Conservation (phyloP, 2,888 invertebrate species). For the Theretra japonica region DNA sequence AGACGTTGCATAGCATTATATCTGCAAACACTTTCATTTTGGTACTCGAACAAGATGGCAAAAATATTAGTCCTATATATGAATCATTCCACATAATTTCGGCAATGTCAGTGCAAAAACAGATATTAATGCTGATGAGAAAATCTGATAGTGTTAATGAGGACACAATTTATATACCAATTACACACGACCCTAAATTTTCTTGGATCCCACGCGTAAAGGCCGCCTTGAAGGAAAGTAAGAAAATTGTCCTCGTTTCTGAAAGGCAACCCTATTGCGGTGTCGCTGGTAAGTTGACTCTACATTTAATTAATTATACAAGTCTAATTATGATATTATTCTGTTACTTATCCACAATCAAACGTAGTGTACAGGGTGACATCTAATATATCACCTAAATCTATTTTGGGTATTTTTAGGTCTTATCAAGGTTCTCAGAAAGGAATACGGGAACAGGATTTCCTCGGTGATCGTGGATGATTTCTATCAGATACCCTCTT, state of each 20-base stretch:
- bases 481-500: conserved; percentile 71
- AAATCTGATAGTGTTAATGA: conserved; percentile 40
- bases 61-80: conserved; percentile 46
- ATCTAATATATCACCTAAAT: too few relatives aligned
- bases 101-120: conserved; percentile 54
- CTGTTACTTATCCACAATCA: not conserved
- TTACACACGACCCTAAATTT: conserved; percentile 54
- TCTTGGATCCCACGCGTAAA: conserved; percentile 56
- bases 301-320: conserved; percentile 2
- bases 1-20: conserved; percentile 44
- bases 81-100: conserved; percentile 53
- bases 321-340: not conserved
- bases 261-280: conserved; percentile 61
- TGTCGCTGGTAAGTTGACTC: conserved; percentile 50
- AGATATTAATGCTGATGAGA: conserved; percentile 54
- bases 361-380: too few relatives aligned
- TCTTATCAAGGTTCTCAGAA: conserved; percentile 87
- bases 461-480: conserved; percentile 79
- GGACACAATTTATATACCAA: conserved; percentile 50
- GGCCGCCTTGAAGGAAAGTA: conserved; percentile 52
- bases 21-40: conserved; percentile 54
- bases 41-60: conserved; percentile 50
- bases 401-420: conserved; percentile 67
- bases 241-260: conserved; percentile 56
- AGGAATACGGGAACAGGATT: conserved; percentile 81